A percentile compares a stretch with the other conserved stretches of the same genome.
Evolutionary conservation across 1,140 invertebrate genomes (phyloP).

Genomic region (Pseudomyrmex pallidus): DNA sequence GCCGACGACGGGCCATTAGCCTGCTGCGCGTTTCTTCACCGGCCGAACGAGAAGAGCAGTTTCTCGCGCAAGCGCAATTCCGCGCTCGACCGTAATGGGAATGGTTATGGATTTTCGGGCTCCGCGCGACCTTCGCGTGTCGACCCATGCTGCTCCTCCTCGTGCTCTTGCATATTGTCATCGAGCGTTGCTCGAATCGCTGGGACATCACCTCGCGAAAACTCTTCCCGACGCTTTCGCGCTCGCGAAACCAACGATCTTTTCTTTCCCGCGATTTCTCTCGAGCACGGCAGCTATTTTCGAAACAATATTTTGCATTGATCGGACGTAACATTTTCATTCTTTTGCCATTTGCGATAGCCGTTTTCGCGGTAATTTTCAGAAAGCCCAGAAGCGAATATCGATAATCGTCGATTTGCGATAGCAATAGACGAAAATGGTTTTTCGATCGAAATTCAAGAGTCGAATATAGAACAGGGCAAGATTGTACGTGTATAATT

Average conservation of each 20-base stretch:
- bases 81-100: slow-evolving; percentile 63
- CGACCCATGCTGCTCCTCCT: slow-evolving; percentile 65
- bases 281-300: neutral
- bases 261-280: neutral
- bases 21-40: slow-evolving; percentile 59
- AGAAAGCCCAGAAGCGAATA: too few relatives aligned
- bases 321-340: slow-evolving; percentile 31
- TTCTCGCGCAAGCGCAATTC: slow-evolving; percentile 68
- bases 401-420: neutral
- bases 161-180: slow-evolving; percentile 52
- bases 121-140: slow-evolving; percentile 75
- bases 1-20: slow-evolving; percentile 64
- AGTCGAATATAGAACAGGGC: too few relatives aligned
- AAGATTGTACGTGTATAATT: too few relatives aligned
- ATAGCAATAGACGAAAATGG: too few relatives aligned
- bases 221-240: slow-evolving; percentile 11
- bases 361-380: neutral
- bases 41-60: slow-evolving; percentile 25
- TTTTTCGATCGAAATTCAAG: too few relatives aligned
- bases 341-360: neutral
- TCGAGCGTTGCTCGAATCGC: slow-evolving; percentile 28
- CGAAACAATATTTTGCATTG: slow-evolving; percentile 9
- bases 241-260: slow-evolving; percentile 34
- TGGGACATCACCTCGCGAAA: slow-evolving; percentile 24
- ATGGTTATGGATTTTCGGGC: slow-evolving; percentile 82